Percentiles rank a stretch among this genome's conserved stretches.
These are phyloP conservation scores for Gandaritis pyraliata DNA, from an alignment of 2,888 invertebrate genomes.

Conservation along the genomic window DNA sequence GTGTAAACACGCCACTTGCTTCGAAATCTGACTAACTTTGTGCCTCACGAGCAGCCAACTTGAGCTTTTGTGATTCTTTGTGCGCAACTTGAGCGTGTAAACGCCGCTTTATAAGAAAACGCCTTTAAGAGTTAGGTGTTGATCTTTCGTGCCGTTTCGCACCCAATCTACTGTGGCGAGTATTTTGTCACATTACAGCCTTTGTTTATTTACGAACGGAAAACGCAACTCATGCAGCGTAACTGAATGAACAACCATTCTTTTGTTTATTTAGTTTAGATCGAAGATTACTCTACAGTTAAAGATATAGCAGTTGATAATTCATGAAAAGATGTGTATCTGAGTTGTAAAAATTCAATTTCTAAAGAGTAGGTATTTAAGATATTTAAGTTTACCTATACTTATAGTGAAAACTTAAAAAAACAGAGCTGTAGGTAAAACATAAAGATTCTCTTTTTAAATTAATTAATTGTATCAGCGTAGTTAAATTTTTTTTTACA, in stretches of 20 bases:
- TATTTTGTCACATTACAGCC: constrained; percentile 46
- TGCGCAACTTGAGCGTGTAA: constrained; percentile 9
- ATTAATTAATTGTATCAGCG: too few species aligned
- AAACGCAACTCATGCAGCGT: constrained; percentile 40
- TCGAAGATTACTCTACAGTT: too few species aligned
- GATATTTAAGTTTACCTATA: too few species aligned
- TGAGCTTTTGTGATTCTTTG: constrained; percentile 14
- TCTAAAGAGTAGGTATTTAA: too few species aligned
- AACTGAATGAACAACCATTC: too few species aligned
- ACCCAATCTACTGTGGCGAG: constrained; percentile 44
- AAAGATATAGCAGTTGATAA: too few species aligned
- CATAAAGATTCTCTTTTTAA: too few species aligned
- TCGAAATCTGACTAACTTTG: constrained; percentile 7
- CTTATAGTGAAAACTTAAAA: too few species aligned
- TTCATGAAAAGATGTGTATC: too few species aligned
- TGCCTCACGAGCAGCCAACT: neutral
- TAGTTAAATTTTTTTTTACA: too few species aligned
- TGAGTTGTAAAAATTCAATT: too few species aligned
- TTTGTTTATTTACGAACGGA: constrained; percentile 41
- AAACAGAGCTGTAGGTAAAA: too few species aligned
- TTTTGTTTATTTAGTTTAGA: constrained; percentile 4
- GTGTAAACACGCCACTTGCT: constrained; percentile 14
- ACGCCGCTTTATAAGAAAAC: constrained; percentile 21
- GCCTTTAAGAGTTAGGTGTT: constrained; percentile 34
- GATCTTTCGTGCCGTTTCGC: constrained; percentile 44